These are phyloP conservation scores for Lycopodina hypogea DNA, from an alignment of 37 sponge, comb jelly and placozoan species.

Conservation along the genomic window DNA sequence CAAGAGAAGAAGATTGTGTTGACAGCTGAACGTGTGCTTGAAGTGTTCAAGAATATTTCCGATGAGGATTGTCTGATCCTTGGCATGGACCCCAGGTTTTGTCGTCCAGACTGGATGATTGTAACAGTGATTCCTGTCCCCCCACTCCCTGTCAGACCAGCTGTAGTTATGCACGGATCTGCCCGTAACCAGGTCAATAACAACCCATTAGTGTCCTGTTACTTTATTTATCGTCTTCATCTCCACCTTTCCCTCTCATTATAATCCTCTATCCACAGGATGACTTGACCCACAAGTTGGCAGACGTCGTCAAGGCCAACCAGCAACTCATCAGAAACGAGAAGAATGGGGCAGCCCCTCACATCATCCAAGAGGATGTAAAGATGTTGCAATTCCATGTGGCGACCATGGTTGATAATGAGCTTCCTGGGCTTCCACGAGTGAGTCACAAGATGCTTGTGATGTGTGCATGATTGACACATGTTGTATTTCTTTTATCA, in stretches of 20 bases:
- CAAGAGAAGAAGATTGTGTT: slow-evolving; percentile 93
- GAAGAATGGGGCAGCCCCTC: slow-evolving; percentile 96
- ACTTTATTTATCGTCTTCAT: background rate
- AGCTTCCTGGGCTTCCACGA: slow-evolving; percentile 92
- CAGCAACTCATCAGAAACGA: slow-evolving; percentile 93
- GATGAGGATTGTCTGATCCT: slow-evolving; percentile 89
- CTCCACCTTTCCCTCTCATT: background rate
- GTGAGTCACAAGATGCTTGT: slow-evolving; percentile 25
- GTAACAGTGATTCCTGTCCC: slow-evolving; percentile 92
- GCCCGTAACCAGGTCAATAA: slow-evolving; percentile 77
- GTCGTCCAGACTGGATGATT: slow-evolving; percentile 98
- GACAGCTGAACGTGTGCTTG: slow-evolving; percentile 89
- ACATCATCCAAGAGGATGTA: slow-evolving; percentile 92
- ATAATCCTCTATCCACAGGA: slow-evolving; percentile 46
- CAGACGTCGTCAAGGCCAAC: slow-evolving; percentile 97
- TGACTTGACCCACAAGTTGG: slow-evolving; percentile 97
- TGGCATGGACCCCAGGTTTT: slow-evolving; percentile 87
- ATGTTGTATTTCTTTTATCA: background rate
- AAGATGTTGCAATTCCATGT: slow-evolving; percentile 99
- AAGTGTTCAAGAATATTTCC: slow-evolving; percentile 92
- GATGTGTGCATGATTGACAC: background rate
- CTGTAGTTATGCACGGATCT: slow-evolving; percentile 95
- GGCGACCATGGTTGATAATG: slow-evolving; percentile 95
- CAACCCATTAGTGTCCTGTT: background rate
- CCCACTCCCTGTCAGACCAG: slow-evolving; percentile 93